A percentile compares a stretch with the other conserved stretches of the same genome.
These are phyloP conservation scores for Chydorus sphaericus DNA, from an alignment of 2,888 invertebrate genomes.

Conservation along the genomic window DNA sequence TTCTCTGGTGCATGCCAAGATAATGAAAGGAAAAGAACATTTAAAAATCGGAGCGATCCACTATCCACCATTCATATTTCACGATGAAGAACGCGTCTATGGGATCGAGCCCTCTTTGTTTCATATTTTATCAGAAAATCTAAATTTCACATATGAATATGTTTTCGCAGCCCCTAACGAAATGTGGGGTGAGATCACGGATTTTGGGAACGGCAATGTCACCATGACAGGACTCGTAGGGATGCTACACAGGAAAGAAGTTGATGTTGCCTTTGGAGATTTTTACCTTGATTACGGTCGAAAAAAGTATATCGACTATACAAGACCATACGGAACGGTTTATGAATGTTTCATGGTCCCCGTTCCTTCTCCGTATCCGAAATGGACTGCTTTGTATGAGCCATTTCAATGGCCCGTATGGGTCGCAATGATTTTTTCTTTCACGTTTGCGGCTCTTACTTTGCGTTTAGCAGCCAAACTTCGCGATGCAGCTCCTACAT, in stretches of 20 bases:
- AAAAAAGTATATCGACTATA: constrained; percentile 6
- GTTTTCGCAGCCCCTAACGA: constrained; percentile 3
- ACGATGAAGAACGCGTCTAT: not conserved
- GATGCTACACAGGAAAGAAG: not conserved
- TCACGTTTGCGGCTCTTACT: not conserved
- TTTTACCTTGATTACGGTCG: constrained; percentile 3
- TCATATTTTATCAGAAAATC: not conserved
- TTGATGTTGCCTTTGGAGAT: constrained; percentile 7
- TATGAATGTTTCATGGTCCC: constrained; percentile 12
- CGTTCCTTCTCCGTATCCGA: constrained; percentile 5
- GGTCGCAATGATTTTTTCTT: not conserved
- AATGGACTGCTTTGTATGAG: constrained; percentile 11
- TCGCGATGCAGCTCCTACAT: not conserved
- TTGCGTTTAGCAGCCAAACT: not conserved
- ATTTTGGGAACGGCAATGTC: not conserved
- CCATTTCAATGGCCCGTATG: constrained; percentile 5
- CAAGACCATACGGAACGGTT: not conserved
- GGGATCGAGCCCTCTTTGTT: constrained; percentile 10
- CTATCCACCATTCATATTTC: constrained; percentile 6
- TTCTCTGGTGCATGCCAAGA: no score
- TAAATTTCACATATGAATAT: not conserved
- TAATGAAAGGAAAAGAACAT: no score
- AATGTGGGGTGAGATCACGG: constrained; percentile 4
- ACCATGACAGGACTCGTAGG: constrained; percentile 7
- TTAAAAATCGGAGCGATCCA: constrained; percentile 5